Percentiles rank a stretch among this genome's conserved stretches.
Evolutionary conservation across 2,888 invertebrate genomes (phyloP).

Genomic region (Cataglyphis rosenhaueri): DNA sequence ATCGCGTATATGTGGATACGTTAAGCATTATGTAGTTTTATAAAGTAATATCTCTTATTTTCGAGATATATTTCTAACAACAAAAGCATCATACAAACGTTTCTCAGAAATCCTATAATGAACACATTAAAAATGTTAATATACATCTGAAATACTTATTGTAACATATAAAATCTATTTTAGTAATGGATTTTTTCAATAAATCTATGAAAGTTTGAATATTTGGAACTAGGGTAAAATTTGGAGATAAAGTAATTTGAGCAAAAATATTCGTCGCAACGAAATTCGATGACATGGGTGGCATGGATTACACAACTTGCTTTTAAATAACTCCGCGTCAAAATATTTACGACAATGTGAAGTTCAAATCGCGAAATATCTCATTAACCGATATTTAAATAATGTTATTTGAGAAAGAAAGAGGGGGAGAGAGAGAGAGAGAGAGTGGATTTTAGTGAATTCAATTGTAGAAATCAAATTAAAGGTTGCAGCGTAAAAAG

Average conservation of each 20-base stretch:
- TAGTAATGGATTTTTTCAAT: neutral
- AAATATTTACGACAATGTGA: neutral
- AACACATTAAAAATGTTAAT: neutral
- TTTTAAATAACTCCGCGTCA: neutral
- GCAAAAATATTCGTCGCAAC: neutral
- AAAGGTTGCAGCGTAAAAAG: neutral
- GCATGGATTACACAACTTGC: neutral
- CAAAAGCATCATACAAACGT: neutral
- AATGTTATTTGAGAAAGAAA: neutral
- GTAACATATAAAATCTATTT: neutral
- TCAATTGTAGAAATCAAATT: conserved; percentile 17
- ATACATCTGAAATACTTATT: neutral
- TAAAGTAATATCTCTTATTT: neutral
- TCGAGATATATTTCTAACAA: neutral
- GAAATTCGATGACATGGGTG: neutral
- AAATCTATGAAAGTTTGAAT: neutral
- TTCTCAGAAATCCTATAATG: neutral
- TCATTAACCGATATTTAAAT: conserved; percentile 29
- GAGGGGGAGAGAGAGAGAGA: neutral
- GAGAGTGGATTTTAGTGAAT: neutral
- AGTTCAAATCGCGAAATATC: neutral
- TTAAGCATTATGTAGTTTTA: neutral
- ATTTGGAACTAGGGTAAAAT: neutral
- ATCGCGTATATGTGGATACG: neutral
- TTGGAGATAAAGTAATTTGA: neutral